Conservation (phyloP, 1,140 invertebrate genomes). For the Microvelia longipes region DNA sequence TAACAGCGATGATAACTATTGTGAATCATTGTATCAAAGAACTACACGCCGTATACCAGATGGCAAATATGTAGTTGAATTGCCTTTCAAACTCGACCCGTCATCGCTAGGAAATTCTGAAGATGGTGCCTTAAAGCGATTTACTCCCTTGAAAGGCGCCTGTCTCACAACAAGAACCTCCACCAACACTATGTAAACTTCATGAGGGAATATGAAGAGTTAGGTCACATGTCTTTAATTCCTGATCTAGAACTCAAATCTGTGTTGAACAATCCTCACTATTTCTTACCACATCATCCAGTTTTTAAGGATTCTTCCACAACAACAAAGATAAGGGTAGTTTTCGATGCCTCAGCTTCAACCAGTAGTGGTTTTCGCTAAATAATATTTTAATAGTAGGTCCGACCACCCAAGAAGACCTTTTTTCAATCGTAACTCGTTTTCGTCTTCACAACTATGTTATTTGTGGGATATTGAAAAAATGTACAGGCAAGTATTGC, state of each 20-base stretch:
- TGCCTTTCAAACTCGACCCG: neutral
- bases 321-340: constrained; percentile 19
- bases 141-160: neutral
- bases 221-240: neutral
- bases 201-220: neutral
- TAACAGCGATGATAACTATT: neutral
- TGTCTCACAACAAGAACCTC: neutral
- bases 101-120: neutral
- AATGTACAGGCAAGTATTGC: neutral
- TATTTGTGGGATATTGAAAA: neutral
- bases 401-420: neutral
- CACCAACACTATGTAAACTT: neutral
- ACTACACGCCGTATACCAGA: neutral
- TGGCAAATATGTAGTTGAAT: neutral
- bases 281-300: neutral
- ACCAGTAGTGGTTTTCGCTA: constrained; percentile 15
- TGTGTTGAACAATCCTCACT: neutral
- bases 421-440: constrained; percentile 12
- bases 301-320: constrained; percentile 18
- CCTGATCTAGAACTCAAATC: neutral
- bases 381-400: constrained; percentile 1
- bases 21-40: neutral
- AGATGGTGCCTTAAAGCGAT: neutral
- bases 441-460: constrained; percentile 12
- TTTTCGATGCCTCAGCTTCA: constrained; percentile 18